Evolutionary conservation across 2,888 invertebrate genomes (phyloP).

Genomic region (Andrena minutula): DNA sequence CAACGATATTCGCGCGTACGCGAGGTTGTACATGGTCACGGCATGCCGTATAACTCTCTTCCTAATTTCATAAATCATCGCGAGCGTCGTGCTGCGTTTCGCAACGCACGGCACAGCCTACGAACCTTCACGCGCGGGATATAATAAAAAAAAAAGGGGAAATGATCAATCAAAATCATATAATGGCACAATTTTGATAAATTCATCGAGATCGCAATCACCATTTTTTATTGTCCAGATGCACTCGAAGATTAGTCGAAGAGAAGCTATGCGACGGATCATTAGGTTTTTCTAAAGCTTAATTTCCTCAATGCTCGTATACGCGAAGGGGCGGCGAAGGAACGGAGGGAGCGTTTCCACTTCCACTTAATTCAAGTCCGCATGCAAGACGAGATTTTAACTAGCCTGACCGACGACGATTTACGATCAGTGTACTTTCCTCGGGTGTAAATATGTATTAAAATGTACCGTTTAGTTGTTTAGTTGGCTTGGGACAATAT

Average conservation of each 20-base stretch:
- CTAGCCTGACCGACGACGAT: conserved; percentile 37
- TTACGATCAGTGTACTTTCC: conserved; percentile 60
- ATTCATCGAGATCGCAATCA: conserved; percentile 17
- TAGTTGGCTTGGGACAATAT: conserved; percentile 79
- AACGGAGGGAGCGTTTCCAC: neutral
- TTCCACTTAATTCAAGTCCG: conserved; percentile 12
- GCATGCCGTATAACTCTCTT: conserved; percentile 30
- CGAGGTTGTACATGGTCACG: conserved; percentile 15
- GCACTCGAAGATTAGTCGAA: conserved; percentile 1
- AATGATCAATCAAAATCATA: neutral
- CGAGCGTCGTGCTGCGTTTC: neutral
- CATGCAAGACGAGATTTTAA: conserved; percentile 24
- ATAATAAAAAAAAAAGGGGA: neutral
- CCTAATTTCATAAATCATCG: conserved; percentile 45
- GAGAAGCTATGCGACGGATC: neutral
- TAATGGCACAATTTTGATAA: conserved; percentile 34
- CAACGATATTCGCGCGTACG: neutral
- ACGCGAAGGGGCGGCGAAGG: conserved; percentile 23
- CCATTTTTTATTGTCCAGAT: conserved; percentile 2
- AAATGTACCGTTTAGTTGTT: conserved; percentile 77
- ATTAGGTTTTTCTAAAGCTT: conserved; percentile 20
- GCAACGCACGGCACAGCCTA: neutral
- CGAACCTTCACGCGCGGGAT: conserved; percentile 5
- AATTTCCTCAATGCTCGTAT: neutral
- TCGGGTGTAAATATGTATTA: conserved; percentile 79